A percentile compares a stretch with the other conserved stretches of the same genome.
Evolutionary conservation across 2,888 invertebrate genomes (phyloP).

Genomic region (Dryocosmus kuriphilus): DNA sequence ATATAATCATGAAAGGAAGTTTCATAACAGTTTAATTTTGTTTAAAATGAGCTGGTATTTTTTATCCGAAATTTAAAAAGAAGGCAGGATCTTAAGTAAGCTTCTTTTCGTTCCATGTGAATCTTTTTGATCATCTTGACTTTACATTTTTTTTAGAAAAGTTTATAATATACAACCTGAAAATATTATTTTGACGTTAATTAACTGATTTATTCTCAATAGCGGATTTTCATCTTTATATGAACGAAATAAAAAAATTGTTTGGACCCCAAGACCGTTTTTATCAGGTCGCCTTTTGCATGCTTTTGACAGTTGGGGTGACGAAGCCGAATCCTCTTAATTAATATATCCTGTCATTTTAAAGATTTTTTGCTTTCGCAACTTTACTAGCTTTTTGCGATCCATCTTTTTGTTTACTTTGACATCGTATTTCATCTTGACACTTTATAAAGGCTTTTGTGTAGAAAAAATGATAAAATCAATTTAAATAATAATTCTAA

Average conservation of each 20-base stretch:
- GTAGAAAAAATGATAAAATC: not conserved
- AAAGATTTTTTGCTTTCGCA: slow-evolving; percentile 3
- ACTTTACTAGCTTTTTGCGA: not conserved
- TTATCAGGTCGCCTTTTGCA: slow-evolving; percentile 26
- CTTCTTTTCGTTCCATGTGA: too few species aligned
- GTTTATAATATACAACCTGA: not conserved
- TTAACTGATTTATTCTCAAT: not conserved
- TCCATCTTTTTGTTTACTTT: not conserved
- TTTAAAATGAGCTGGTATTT: too few species aligned
- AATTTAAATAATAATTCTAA: not conserved
- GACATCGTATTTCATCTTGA: not conserved
- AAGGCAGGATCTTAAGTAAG: too few species aligned
- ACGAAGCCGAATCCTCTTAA: not conserved
- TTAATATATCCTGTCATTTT: slow-evolving; percentile 32
- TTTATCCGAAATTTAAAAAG: too few species aligned
- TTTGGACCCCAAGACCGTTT: not conserved
- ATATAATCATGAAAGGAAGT: too few species aligned
- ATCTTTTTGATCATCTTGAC: too few species aligned
- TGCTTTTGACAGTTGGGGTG: slow-evolving; percentile 16
- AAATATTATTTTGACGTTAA: not conserved
- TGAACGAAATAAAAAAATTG: too few species aligned
- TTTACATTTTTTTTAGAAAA: not conserved
- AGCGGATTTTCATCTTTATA: too few species aligned
- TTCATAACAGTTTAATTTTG: too few species aligned
- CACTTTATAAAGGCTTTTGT: not conserved